Evolutionary conservation across 2,888 invertebrate species (phyloP).

Genomic region (Odontothrips loti): DNA sequence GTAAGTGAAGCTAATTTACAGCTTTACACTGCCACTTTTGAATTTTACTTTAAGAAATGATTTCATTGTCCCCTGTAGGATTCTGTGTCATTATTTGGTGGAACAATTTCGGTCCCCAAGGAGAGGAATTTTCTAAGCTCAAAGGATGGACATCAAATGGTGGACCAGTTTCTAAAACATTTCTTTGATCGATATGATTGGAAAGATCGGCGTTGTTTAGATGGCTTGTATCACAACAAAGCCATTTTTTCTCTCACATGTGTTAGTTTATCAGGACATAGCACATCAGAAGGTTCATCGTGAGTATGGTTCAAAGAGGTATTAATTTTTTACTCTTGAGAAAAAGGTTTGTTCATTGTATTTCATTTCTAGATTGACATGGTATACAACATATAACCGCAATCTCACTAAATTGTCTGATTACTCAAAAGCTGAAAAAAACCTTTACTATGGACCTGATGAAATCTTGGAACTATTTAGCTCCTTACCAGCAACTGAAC

Average conservation of each 20-base stretch:
- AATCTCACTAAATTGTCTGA: conserved; percentile 49
- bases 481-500: conserved; percentile 57
- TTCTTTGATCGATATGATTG: conserved; percentile 64
- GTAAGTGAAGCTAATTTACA: background rate
- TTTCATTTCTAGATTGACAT: conserved; percentile 42
- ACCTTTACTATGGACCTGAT: conserved; percentile 40
- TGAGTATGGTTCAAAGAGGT: conserved; percentile 36
- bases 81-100: background rate
- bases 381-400: conserved; percentile 48
- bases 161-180: conserved; percentile 61
- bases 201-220: conserved; percentile 52
- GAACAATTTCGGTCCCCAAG: background rate
- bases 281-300: conserved; percentile 43
- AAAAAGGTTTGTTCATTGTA: background rate
- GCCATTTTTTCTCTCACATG: conserved; percentile 60
- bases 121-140: background rate
- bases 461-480: conserved; percentile 51
- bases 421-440: conserved; percentile 43
- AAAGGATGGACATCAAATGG: conserved; percentile 43
- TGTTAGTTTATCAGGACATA: conserved; percentile 42
- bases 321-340: background rate
- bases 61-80: background rate
- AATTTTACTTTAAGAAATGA: background rate
- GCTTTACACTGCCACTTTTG: background rate
- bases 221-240: conserved; percentile 59